Base-by-base conservation (phyloP, 2,113 vertebrate species). In the Ameiurus melas region DNA sequence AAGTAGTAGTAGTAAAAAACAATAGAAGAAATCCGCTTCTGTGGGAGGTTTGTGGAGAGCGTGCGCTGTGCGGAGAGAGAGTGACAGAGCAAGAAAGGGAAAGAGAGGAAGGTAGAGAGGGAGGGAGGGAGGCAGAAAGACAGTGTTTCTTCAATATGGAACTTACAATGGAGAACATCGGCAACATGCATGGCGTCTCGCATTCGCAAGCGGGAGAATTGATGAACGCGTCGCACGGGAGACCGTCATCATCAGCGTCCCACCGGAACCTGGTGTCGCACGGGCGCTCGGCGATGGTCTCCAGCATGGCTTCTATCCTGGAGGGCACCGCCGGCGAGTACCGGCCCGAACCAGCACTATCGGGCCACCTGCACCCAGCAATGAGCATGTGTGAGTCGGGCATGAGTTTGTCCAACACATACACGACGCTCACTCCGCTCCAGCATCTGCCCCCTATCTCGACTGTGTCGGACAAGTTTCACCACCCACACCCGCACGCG, bases 371-470 rank as follows among this genome's bases (percentile, higher is more conserved):
- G 92, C 98, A 99, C 94, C 96, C 97, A 20, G 97, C 97, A 90
- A 99, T 99, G 97, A 98, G 96, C 94, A 98, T 99, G 98, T 99
- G 98, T 92, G 98, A 99, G 89, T 97, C 92, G 66, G 97, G 96
- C 47, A 97, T 98, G 97, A 97, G 96, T 93, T 93, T 99, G 51
- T 97, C 97, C 92, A 97, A 97, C 96, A 98, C 97, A 58, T 98
- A 98, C 95, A 97, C 98, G 88, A 98, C 98, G 20, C 96, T 99
- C 87, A 98, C 98, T 20, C 98, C 98, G 1, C 96, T 99, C 87
- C 98, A 99, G 96, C 98, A 98, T 94, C 96, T 99, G 93, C 98
- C 98, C 85, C 97, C 98, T 1, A 98, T 99, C 89, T 97, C 98
- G 83, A 97, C 97, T 60, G 98, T 99, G 62, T 97, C 98, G 12